phyloP scores from a whole-genome alignment of 2,113 vertebrate genomes.

The Orientallactaga bullata region DNA sequence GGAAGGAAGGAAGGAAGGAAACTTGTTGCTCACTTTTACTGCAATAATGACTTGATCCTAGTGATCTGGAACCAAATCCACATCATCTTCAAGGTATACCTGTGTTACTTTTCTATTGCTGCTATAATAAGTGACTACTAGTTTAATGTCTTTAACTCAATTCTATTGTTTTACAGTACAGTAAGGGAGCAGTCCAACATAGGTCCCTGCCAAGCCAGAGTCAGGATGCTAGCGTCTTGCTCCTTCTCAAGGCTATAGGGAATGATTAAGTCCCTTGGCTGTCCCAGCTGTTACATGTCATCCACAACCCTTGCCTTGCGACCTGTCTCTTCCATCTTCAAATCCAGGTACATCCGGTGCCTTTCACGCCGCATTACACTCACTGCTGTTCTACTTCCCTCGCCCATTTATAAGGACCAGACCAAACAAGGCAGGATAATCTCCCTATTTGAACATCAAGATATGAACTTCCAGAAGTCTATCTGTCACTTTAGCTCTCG shows the following conservation, averaged over 20 bases:
- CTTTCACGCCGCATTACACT: not conserved
- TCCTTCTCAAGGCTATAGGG: not conserved
- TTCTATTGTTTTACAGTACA: not conserved
- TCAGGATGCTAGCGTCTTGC: not conserved
- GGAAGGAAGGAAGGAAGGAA: not conserved
- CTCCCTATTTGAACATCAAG: not conserved
- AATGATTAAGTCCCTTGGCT: not conserved
- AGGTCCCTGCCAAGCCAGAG: not conserved
- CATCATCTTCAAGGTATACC: not conserved
- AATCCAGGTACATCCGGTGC: not conserved
- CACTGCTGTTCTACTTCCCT: not conserved
- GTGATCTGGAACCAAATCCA: not conserved
- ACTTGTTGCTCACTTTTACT: not conserved
- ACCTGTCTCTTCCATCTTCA: not conserved
- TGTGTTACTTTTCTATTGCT: not conserved
- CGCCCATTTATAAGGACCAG: not conserved
- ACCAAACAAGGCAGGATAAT: not conserved
- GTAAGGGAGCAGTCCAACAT: not conserved
- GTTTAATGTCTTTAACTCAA: not conserved
- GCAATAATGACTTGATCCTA: no score
- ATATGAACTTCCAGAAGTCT: not conserved
- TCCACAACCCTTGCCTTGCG: not conserved
- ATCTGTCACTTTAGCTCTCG: not conserved
- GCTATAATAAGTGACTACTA: not conserved
- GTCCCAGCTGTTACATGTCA: not conserved